A percentile compares a stretch with the other conserved stretches of the same genome.
Conservation (phyloP, 2,113 vertebrate genomes). For the Carassius carassius region DNA sequence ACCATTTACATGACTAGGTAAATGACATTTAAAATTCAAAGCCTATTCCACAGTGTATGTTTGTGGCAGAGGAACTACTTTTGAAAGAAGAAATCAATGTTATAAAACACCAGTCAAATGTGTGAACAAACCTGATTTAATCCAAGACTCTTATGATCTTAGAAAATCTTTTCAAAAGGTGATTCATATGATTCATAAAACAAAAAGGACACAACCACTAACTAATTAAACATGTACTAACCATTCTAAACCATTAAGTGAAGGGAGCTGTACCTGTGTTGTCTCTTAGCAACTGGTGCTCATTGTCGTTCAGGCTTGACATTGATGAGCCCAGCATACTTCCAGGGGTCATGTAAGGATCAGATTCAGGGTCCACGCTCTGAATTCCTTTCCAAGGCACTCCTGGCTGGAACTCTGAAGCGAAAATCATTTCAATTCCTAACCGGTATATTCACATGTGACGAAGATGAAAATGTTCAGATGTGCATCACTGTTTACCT, state of each 20-base stretch:
- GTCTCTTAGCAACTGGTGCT: conserved; percentile 99
- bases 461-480: conserved; percentile 67
- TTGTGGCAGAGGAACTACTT: not conserved
- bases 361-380: conserved; percentile 96
- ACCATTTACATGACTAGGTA: conserved; percentile 24
- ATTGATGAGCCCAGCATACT: conserved; percentile 93
- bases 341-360: conserved; percentile 97
- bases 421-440: not conserved
- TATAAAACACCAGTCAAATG: not conserved
- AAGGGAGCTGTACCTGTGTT: conserved; percentile 82
- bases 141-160: not conserved
- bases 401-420: conserved; percentile 95
- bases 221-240: not conserved
- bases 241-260: not conserved
- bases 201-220: too few species aligned
- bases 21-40: not conserved
- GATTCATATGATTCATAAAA: too few species aligned
- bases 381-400: conserved; percentile 99
- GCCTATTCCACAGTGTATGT: not conserved
- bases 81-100: conserved; percentile 1
- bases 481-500: conserved; percentile 82
- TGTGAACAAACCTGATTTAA: not conserved
- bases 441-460: not conserved
- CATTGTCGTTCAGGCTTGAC: conserved; percentile 94
- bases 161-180: not conserved